phyloP scores from a whole-genome alignment of 2,888 invertebrate genomes.

The Theristus sp. region DNA sequence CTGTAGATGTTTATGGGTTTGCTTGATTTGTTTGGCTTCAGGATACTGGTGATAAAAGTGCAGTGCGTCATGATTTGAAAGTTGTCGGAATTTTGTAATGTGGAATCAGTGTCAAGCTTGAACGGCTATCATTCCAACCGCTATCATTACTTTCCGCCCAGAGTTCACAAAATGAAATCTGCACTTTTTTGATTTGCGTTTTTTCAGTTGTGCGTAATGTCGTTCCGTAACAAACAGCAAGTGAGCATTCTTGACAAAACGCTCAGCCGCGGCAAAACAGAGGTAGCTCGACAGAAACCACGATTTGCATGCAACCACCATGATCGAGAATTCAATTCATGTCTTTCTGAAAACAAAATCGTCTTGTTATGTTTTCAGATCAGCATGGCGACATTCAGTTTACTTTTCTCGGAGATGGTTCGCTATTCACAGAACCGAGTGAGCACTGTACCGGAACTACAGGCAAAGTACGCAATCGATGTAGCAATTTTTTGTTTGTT shows the following conservation, averaged over 20 bases:
- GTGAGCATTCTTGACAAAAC: conserved; percentile 24
- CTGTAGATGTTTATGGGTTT: no score
- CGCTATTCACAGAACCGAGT: conserved; percentile 81
- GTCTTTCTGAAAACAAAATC: neutral
- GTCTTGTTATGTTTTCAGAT: conserved; percentile 10
- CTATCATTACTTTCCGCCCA: no score
- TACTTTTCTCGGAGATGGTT: conserved; percentile 90
- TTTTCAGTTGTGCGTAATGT: neutral
- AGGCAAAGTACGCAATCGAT: conserved; percentile 45
- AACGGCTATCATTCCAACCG: no score
- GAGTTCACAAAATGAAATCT: no score
- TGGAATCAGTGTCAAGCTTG: no score
- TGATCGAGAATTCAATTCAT: neutral
- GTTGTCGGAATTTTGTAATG: no score
- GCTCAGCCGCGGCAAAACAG: conserved; percentile 23
- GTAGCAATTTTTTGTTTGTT: neutral
- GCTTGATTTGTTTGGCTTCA: no score
- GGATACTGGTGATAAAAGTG: no score
- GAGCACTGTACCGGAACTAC: conserved; percentile 78
- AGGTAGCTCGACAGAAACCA: conserved; percentile 11
- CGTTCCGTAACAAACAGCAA: conserved; percentile 10
- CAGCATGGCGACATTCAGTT: conserved; percentile 49
- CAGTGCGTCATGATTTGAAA: no score
- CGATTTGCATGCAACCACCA: neutral
- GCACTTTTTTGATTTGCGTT: no score